Percentiles rank a stretch among this genome's conserved stretches.
These are phyloP conservation scores for Silvanus unidentatus DNA, from an alignment of 2,888 invertebrate genomes.

Conservation along the genomic window DNA sequence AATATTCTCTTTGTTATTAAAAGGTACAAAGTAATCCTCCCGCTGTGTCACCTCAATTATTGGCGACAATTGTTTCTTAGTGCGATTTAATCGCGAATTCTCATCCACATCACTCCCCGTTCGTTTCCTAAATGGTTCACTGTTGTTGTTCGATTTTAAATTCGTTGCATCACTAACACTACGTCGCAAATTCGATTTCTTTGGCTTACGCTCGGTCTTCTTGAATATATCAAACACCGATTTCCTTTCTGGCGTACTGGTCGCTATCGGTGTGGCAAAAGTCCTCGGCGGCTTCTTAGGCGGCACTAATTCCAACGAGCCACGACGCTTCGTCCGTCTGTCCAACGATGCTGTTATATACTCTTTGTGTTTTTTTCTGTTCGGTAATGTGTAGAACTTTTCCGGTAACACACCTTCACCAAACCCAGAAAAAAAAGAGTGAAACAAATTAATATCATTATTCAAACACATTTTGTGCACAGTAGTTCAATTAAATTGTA, in stretches of 20 bases:
- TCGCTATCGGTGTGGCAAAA: conserved; percentile 52
- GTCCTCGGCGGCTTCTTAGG: conserved; percentile 42
- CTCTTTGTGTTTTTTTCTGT: conserved; percentile 51
- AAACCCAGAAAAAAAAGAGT: conserved; percentile 8
- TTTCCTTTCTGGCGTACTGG: conserved; percentile 46
- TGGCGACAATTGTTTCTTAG: conserved; percentile 66
- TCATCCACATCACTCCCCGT: conserved; percentile 43
- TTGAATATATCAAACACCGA: conserved; percentile 64
- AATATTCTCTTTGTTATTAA: conserved; percentile 27
- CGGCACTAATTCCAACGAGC: conserved; percentile 52
- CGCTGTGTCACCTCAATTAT: conserved; percentile 72
- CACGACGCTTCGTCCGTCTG: conserved; percentile 39
- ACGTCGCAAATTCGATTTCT: conserved; percentile 47
- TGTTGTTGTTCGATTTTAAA: conserved; percentile 49
- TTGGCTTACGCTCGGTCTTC: conserved; percentile 53
- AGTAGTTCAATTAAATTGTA: background rate
- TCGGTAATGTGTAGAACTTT: conserved; percentile 64
- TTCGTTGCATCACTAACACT: conserved; percentile 53
- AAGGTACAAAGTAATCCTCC: conserved; percentile 57
- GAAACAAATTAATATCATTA: no score
- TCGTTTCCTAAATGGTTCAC: conserved; percentile 49
- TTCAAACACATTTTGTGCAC: background rate
- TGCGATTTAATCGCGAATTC: conserved; percentile 41
- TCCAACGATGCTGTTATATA: conserved; percentile 34
- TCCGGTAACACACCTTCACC: conserved; percentile 47